These are phyloP conservation scores for Trachelus stipa DNA, from an alignment of 2,888 invertebrate genomes.

Conservation along the genomic window DNA sequence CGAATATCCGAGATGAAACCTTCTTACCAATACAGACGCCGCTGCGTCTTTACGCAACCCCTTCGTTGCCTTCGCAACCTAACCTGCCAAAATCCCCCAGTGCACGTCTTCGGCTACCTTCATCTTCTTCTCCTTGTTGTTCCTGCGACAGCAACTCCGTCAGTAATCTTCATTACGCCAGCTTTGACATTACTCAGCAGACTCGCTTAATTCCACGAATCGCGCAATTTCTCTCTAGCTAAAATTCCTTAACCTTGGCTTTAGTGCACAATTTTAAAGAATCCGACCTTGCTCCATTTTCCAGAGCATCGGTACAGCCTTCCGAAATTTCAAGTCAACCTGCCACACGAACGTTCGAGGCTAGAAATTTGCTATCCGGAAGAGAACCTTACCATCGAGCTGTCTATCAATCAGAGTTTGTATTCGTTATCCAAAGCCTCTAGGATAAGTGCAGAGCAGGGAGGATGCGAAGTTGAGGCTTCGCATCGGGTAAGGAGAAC, in stretches of 20 bases:
- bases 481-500: no score
- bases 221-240: slow-evolving; percentile 29
- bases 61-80: not conserved
- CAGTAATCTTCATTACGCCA: slow-evolving; percentile 42
- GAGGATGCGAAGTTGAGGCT: no score
- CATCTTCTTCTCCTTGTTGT: not conserved
- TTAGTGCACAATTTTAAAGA: no score
- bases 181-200: slow-evolving; percentile 40
- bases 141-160: slow-evolving; percentile 10
- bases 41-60: not conserved
- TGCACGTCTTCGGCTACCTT: not conserved
- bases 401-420: not conserved
- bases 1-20: not conserved
- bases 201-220: slow-evolving; percentile 34
- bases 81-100: not conserved
- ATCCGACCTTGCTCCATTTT: no score
- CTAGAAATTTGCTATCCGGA: no score
- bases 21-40: not conserved
- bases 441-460: no score
- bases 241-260: no score
- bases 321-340: no score
- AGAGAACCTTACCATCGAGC: no score
- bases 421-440: no score
- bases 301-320: no score
- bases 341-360: no score